phyloP scores from a whole-genome alignment of 1,140 invertebrate species.

The Cotesia chilonis region DNA sequence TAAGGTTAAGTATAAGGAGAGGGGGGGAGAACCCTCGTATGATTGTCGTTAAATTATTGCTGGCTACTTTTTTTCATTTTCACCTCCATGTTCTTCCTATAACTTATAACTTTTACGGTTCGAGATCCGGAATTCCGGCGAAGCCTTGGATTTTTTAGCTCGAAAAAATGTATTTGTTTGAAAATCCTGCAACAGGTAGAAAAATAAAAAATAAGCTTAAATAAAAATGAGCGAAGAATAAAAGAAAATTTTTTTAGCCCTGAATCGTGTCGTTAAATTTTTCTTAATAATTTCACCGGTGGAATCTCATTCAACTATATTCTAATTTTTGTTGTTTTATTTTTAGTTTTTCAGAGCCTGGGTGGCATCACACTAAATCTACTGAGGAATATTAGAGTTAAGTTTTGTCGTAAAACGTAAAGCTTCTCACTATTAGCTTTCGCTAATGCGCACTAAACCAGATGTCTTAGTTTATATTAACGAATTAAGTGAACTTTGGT shows the following conservation, averaged over 20 bases:
- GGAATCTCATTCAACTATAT: not conserved
- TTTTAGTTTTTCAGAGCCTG: not conserved
- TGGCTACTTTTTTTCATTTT: constrained; percentile 1
- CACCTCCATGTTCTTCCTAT: not conserved
- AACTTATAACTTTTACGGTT: not conserved
- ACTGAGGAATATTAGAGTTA: not conserved
- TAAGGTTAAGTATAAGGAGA: too few relatives aligned
- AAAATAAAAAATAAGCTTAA: not conserved
- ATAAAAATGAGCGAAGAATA: constrained; percentile 15
- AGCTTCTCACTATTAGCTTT: constrained; percentile 9
- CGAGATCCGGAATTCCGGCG: not conserved
- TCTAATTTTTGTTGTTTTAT: not conserved
- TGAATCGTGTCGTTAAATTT: constrained; percentile 1
- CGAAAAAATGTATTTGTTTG: not conserved
- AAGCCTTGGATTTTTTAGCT: not conserved
- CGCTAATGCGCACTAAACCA: not conserved
- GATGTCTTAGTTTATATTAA: not conserved
- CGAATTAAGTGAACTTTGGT: not conserved
- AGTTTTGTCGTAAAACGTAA: constrained; percentile 6
- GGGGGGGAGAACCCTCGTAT: not conserved
- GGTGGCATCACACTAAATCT: constrained; percentile 12
- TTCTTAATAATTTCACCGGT: not conserved
- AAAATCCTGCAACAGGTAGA: constrained; percentile 3
- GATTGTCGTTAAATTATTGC: constrained; percentile 5
- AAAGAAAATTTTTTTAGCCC: not conserved